Base-by-base conservation (phyloP, 2,113 vertebrate species). In the Brachyhypopomus gauderio region DNA sequence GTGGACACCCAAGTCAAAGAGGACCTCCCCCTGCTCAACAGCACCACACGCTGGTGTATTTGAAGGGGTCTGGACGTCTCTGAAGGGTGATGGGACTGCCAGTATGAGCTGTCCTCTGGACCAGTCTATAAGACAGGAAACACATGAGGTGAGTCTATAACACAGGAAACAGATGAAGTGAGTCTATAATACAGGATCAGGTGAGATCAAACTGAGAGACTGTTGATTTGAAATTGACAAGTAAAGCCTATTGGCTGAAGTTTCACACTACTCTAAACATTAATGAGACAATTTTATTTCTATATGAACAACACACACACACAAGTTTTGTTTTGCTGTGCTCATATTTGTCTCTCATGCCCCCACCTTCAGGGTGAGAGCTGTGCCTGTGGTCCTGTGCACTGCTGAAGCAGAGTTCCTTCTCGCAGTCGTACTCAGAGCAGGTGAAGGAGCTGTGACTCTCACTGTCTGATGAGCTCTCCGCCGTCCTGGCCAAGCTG, bases 401-500 rank as follows among this genome's bases (percentile, higher is more conserved):
- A 7, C 64, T 78, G 59, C 45, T 67, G 22, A 85, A 23, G 62
- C 83, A 55, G 45, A 88, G 83, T 41, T 85, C 85, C 64, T 80
- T 83, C 59, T 88, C 83, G 5, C 19, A 80, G 14, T 91, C 89
- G 27, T 79, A 89, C 70, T 90, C 90, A 0, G 88, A 88, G 74
- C 86, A 86, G 17, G 89, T 89, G 48, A 90, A 90, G 1, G 85
- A 88, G 79, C 86, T 89, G 63, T 92, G 83, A 38, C 87, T 87
- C 59, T 90, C 91, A 75, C 86, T 89, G 12, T 90, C 88, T 45
- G 89, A 88, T 3, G 88, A 89, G 5, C 71, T 81, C 34, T 87
- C 83, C 0, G 16, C 82, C 27, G 58, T 19, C 4, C 6, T 36
- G 4, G n/a, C 45, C 22, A 56, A 64, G 7, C 66, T 58, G 12